Percentiles rank a stretch among this genome's conserved stretches.
phyloP scores from a whole-genome alignment of 2,797 vertebrate species.

The Simalia tracyae region DNA sequence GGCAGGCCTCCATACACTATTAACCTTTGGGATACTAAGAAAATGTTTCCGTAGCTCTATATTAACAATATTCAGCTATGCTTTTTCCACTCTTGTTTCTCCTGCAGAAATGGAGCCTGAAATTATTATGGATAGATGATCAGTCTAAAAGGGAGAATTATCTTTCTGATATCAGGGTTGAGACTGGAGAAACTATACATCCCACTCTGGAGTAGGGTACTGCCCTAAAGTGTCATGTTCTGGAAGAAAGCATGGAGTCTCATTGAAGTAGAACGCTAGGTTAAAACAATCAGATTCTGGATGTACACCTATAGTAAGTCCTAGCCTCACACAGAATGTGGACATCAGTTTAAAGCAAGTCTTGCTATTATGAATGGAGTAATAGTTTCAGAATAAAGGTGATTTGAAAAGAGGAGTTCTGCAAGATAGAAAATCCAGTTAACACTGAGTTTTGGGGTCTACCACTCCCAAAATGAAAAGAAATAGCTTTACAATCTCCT shows the following conservation, averaged over 20 bases:
- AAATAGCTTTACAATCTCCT: background rate
- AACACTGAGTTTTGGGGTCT: background rate
- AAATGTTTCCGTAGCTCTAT: background rate
- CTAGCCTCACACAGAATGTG: too few relatives aligned
- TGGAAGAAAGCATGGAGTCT: background rate
- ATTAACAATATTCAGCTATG: background rate
- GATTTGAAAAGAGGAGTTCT: background rate
- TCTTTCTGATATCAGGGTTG: background rate
- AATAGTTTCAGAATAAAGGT: background rate
- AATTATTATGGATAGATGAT: background rate
- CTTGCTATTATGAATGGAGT: background rate
- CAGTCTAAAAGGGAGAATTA: background rate
- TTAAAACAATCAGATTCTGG: background rate
- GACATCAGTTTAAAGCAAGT: background rate
- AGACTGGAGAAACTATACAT: background rate
- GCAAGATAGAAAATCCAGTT: background rate
- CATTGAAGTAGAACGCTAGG: background rate
- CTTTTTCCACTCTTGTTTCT: background rate
- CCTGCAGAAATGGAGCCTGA: background rate
- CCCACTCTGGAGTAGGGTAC: background rate
- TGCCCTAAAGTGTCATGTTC: background rate
- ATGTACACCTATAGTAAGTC: background rate
- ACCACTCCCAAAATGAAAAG: background rate
- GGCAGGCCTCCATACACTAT: background rate
- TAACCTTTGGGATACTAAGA: background rate